Evolutionary conservation across 2,888 invertebrate species (phyloP).

Genomic region (Alsophila aescularia): DNA sequence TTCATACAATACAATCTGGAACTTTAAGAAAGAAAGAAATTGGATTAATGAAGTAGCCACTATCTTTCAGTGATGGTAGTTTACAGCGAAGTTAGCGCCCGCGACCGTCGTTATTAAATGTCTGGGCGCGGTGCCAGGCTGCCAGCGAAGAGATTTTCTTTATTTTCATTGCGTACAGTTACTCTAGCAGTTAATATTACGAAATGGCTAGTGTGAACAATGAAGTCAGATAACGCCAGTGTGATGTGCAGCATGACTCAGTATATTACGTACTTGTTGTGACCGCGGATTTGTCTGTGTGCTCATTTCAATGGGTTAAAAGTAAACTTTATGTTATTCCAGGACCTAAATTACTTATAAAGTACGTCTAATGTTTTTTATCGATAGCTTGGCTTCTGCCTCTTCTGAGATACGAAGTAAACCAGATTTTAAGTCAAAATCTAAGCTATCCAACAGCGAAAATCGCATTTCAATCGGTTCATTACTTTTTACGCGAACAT

Average conservation of each 20-base stretch:
- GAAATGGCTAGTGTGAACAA: not conserved
- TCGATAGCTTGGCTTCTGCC: no score
- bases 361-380: no score
- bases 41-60: not conserved
- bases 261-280: not conserved
- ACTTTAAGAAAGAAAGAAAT: not conserved
- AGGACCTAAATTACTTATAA: no score
- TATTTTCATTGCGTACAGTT: conserved; percentile 9
- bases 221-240: not conserved
- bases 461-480: no score
- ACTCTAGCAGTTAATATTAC: not conserved
- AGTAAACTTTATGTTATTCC: no score
- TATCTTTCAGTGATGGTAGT: not conserved
- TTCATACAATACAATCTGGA: not conserved
- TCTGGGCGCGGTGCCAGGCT: conserved; percentile 9
- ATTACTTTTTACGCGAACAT: no score
- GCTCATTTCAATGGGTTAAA: no score
- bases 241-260: not conserved
- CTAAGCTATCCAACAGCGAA: no score
- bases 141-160: not conserved
- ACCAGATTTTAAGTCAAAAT: no score
- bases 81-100: not conserved
- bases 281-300: no score
- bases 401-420: no score
- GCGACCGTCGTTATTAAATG: conserved; percentile 7